Percentiles rank a stretch among this genome's conserved stretches.
Conservation (phyloP, 2,888 invertebrate species). For the Acanthococcus lagerstroemiae region DNA sequence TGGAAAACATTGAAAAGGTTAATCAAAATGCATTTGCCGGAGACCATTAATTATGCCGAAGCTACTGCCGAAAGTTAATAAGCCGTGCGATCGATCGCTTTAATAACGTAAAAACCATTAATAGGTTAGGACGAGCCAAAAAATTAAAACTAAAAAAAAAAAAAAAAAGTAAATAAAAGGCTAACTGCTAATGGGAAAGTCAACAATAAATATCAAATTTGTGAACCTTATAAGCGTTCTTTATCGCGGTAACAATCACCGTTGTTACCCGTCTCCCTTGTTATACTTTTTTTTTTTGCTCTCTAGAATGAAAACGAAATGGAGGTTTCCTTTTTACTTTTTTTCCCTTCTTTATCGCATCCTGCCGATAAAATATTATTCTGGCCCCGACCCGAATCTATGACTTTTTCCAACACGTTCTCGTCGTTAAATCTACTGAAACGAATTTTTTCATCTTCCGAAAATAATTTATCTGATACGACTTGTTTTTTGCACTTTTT, state of each 20-base stretch:
- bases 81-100: no score
- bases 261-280: neutral
- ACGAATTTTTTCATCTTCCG: neutral
- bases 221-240: neutral
- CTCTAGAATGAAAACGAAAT: neutral
- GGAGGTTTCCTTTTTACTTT: neutral
- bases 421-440: neutral
- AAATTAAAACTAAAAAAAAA: neutral
- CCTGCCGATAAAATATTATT: conserved; percentile 23
- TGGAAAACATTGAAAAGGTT: no score
- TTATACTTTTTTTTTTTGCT: neutral
- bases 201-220: neutral
- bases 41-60: no score
- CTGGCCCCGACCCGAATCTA: neutral
- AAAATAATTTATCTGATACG: no score
- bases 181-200: neutral
- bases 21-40: no score
- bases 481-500: no score
- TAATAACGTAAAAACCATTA: neutral
- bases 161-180: neutral
- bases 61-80: no score
- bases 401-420: neutral
- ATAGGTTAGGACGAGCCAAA: neutral
- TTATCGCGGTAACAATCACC: neutral
- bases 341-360: neutral